Evolutionary conservation across 2,113 vertebrate species (phyloP), one percentile per base, ranked within the genome.

Genomic region (Glareola pratincola): DNA sequence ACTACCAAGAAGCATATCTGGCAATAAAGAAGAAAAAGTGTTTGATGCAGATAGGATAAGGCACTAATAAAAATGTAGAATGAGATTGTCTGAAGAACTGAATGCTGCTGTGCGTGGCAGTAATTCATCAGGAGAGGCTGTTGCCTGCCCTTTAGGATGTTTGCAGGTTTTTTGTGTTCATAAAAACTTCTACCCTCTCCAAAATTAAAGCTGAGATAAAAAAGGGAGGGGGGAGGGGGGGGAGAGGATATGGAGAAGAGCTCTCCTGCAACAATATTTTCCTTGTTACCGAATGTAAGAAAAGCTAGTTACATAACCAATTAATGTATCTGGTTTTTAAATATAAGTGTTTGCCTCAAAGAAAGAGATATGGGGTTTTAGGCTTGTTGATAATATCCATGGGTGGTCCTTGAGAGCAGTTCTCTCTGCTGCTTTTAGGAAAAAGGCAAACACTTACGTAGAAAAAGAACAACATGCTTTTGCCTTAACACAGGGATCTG

Each of bases 401-500:
- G 12, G 29, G 11, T 21, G 19, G 14, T 75, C 66, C 27, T 66
- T 75, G 30, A 39, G 39, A 71, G n/a, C 4, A 37, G 15, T 30
- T 60, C 4, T n/a, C 19, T 64, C 26, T 22, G 8, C 8, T n/a
- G 19, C 19, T 86, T 75, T 89, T 50, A 57, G 48, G 53, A 60
- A 64, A 45, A 1, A 71, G 27, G 6, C 16, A 54, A 88, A 72
- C 9, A 39, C 48, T 36, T 71, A 12, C 9, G 43, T 51, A 12
- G 12, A 8, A 47, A 30, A 34, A 66, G 36, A 63, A 34, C 8
- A 63, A 13, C 23, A 36, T 0, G 0, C 9, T 36, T 1, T 4
- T 3, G 14, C 27, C 29, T 82, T 67, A 63, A 27, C 24, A 26
- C 20, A 45, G 27, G 30, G 23, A n/a, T 48, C 45, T 62, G 30